phyloP scores from a whole-genome alignment of 2,113 vertebrate genomes.

The Clinocottus analis region DNA sequence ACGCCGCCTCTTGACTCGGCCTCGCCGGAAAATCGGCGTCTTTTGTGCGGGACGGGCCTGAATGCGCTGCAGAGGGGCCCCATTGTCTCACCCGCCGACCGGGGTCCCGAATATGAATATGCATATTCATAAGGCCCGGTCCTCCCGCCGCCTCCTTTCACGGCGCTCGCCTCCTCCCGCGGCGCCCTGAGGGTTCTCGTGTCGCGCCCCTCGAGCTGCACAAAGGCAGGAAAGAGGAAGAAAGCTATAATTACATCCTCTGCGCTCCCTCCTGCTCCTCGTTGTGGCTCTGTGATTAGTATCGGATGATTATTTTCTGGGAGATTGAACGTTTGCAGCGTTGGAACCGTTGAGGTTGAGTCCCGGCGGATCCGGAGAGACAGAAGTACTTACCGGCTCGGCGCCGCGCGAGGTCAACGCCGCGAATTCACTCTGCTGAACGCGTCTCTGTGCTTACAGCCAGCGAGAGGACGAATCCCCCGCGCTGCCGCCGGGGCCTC shows the following conservation, averaged over 20 bases:
- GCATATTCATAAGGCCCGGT: conserved; percentile 79
- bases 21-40: conserved; percentile 79
- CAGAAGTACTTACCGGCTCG: conserved; percentile 86
- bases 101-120: conserved; percentile 82
- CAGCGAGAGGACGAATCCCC: too few species aligned
- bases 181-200: too few species aligned
- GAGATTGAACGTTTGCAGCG: conserved; percentile 82
- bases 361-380: conserved; percentile 83
- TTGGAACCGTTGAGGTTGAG: conserved; percentile 78
- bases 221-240: conserved; percentile 84
- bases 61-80: conserved; percentile 76
- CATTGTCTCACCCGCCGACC: conserved; percentile 79
- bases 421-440: too few species aligned
- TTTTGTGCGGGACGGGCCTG: conserved; percentile 76
- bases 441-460: too few species aligned
- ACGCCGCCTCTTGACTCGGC: conserved; percentile 69
- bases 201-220: conserved; percentile 86
- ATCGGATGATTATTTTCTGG: conserved; percentile 81
- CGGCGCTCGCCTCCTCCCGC: too few species aligned
- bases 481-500: too few species aligned
- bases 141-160: conserved; percentile 50
- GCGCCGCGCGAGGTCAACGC: conserved; percentile 80
- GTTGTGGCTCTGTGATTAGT: conserved; percentile 87
- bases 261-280: too few species aligned
- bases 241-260: conserved; percentile 91